Conservation (phyloP, 2,888 invertebrate genomes). For the Caenorhabditis sp. region DNA sequence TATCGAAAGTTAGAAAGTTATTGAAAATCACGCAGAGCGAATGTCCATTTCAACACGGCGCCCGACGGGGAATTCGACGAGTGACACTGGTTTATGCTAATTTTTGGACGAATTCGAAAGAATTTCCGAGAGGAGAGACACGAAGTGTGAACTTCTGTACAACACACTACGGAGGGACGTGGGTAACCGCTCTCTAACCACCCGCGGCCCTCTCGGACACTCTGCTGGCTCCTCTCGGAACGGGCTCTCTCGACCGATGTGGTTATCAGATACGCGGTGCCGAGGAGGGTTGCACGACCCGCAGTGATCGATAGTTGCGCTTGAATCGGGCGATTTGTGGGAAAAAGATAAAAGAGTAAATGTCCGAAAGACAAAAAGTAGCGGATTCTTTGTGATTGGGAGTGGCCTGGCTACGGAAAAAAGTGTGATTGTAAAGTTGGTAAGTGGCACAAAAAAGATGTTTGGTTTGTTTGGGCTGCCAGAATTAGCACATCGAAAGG, state of each 20-base stretch:
- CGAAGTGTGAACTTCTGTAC: constrained; percentile 40
- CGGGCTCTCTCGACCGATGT: constrained; percentile 20
- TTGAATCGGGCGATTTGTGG: constrained; percentile 13
- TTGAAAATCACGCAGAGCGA: constrained; percentile 45
- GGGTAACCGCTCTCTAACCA: constrained; percentile 9
- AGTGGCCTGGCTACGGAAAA: constrained; percentile 21
- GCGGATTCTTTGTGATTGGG: constrained; percentile 20
- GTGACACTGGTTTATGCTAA: constrained; percentile 53
- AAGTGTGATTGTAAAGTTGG: constrained; percentile 30
- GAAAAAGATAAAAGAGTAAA: constrained; percentile 16
- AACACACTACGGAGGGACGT: constrained; percentile 17
- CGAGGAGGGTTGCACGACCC: background rate
- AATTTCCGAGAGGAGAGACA: constrained; percentile 19
- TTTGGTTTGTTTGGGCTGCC: constrained; percentile 55
- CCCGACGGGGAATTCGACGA: constrained; percentile 19
- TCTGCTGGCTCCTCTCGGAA: constrained; percentile 27
- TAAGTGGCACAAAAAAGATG: constrained; percentile 41
- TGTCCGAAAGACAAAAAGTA: constrained; percentile 13
- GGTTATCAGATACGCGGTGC: constrained; percentile 61
- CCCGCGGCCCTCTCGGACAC: constrained; percentile 11
- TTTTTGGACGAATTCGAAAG: constrained; percentile 20
- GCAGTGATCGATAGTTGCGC: constrained; percentile 40
- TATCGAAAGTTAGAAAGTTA: constrained; percentile 23
- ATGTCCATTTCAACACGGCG: constrained; percentile 21
- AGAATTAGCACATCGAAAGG: constrained; percentile 51